These are phyloP conservation scores for Dasysyrphus tricinctus DNA, from an alignment of 2,888 invertebrate species.

Conservation along the genomic window DNA sequence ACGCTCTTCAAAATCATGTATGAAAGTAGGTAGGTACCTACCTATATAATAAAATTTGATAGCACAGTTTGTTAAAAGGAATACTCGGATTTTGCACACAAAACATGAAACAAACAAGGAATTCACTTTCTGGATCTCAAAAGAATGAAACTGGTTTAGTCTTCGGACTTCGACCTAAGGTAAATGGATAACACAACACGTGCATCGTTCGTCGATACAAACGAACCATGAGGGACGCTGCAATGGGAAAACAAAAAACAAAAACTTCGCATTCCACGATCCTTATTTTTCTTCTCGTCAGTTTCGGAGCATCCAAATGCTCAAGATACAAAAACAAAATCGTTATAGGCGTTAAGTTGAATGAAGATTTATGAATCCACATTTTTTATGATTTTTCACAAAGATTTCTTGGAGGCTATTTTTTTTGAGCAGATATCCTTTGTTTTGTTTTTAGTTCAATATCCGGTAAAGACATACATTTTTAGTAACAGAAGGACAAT, in stretches of 20 bases:
- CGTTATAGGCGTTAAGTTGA: constrained; percentile 37
- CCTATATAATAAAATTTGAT: constrained; percentile 49
- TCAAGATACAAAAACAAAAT: constrained; percentile 29
- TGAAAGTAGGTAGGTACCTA: neutral
- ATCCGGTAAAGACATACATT: constrained; percentile 16
- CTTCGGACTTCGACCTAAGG: constrained; percentile 32
- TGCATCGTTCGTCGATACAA: constrained; percentile 27
- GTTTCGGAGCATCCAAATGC: constrained; percentile 26
- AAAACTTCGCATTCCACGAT: constrained; percentile 33
- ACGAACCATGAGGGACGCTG: constrained; percentile 24
- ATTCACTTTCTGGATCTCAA: constrained; percentile 33
- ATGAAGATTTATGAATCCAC: constrained; percentile 42
- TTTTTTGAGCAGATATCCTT: neutral
- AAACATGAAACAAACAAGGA: constrained; percentile 42
- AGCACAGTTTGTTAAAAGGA: constrained; percentile 33
- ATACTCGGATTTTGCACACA: constrained; percentile 37
- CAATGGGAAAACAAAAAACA: constrained; percentile 1
- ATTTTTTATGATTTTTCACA: constrained; percentile 29
- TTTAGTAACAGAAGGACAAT: neutral
- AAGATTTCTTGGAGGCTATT: constrained; percentile 1
- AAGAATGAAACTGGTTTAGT: constrained; percentile 37
- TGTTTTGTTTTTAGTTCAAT: constrained; percentile 32
- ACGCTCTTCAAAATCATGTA: constrained; percentile 24
- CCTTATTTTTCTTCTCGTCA: constrained; percentile 29
- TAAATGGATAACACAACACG: constrained; percentile 34